Evolutionary conservation across 2,888 invertebrate genomes (phyloP), one percentile per base, ranked within the genome.

Genomic region (Pandemis heparana): DNA sequence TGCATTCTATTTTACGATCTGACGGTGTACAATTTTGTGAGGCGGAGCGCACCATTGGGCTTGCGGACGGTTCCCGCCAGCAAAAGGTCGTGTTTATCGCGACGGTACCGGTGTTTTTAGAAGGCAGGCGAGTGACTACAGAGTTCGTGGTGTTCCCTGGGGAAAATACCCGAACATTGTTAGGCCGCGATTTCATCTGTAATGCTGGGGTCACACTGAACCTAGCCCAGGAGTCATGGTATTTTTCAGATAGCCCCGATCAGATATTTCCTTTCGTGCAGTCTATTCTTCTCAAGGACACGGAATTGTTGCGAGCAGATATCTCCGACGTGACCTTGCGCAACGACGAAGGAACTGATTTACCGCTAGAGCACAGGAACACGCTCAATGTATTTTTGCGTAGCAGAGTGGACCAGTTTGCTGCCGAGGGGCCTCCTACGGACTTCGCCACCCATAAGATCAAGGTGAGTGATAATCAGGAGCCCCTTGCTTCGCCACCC

Each of bases 111-210:
- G 6, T 65, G 10, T 6, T 9, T 0, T n/a, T 53, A 5, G 48
- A n/a, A 3, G 64, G 48, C 5, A 23, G 64, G 6, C 1, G n/a
- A 4, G 14, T 48, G 7, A 2, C 48, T 9, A n/a, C 48, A 0
- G n/a, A 64, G 8, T 48, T 64, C n/a, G 32, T 64, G 64, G 64
- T 64, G 38, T n/a, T 64, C 6, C 64, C 64, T 5, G 64, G 64
- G 7, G 64, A 48, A 3, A n/a, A 64, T 12, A 64, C 64, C n/a
- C 23, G n/a, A 32, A 64, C 64, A 8, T 23, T 63, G 2, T 10
- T 63, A 18, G 64, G 64, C 9, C 32, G 23, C n/a, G 48, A 64
- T 5, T 64, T 64, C 32, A 0, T 64, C 12, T 0, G 48, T n/a
- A 32, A 64, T 48, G 48, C 48, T 5, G 64, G 64, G 32, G 8